Conservation (phyloP, 2,888 invertebrate genomes). For the Melitaea athalia region DNA sequence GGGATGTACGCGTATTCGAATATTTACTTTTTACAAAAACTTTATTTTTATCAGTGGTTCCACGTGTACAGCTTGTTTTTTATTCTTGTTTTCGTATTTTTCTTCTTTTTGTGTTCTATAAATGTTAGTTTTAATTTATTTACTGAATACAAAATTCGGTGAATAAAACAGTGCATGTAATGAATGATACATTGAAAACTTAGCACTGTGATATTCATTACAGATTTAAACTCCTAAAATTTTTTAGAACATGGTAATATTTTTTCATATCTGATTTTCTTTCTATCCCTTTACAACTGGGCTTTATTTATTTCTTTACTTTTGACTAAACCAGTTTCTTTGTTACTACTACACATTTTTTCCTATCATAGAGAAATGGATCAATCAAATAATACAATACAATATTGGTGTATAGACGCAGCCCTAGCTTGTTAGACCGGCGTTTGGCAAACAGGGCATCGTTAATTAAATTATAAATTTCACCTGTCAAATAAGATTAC, state of each 20-base stretch:
- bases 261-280: too few species aligned
- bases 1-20: conserved; percentile 29
- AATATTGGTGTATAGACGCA: neutral
- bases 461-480: conserved; percentile 49
- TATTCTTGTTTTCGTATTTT: neutral
- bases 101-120: neutral
- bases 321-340: too few species aligned
- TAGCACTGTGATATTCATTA: too few species aligned
- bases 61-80: neutral
- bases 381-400: neutral
- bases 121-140: too few species aligned
- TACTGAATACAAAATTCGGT: neutral
- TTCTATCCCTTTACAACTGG: too few species aligned
- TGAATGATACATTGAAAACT: too few species aligned
- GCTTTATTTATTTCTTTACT: too few species aligned
- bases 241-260: too few species aligned
- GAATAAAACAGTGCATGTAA: neutral
- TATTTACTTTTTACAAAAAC: neutral
- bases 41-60: neutral
- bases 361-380: too few species aligned
- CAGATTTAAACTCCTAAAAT: too few species aligned
- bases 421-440: neutral
- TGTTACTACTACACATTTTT: too few species aligned
- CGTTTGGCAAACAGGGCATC: conserved; percentile 28
- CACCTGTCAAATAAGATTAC: conserved; percentile 47